Conservation (phyloP, 2,113 vertebrate genomes). For the Oryzias woworae region DNA sequence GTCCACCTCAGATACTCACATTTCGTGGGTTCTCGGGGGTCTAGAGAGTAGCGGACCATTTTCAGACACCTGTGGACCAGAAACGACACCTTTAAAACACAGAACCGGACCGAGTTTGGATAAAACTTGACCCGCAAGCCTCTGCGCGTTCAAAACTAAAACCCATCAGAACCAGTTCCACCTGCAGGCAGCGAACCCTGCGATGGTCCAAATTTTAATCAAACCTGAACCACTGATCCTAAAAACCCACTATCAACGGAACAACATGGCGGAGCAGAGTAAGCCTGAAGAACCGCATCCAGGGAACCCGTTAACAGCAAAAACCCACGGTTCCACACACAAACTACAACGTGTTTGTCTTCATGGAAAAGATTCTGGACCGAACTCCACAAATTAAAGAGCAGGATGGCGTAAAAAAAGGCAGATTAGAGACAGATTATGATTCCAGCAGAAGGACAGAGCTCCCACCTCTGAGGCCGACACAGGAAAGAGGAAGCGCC, state of each 20-base stretch:
- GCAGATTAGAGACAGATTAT: constrained; percentile 49
- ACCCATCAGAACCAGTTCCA: too few relatives aligned
- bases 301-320: rapidly evolving
- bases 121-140: too few relatives aligned
- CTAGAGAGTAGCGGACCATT: constrained; percentile 98
- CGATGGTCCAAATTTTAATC: too few relatives aligned
- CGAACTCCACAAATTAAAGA: rapidly evolving
- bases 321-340: not conserved
- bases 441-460: rapidly evolving
- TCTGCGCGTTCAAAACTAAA: too few relatives aligned
- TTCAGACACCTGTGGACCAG: constrained; percentile 64
- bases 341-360: rapidly evolving
- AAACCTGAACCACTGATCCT: too few relatives aligned
- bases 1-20: constrained; percentile 79
- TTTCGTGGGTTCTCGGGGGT: constrained; percentile 97
- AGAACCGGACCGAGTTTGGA: too few relatives aligned
- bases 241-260: not conserved
- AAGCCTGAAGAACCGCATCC: not conserved
- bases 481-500: constrained; percentile 80
- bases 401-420: constrained; percentile 59
- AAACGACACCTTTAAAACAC: not conserved
- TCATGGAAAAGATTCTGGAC: rapidly evolving
- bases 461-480: constrained; percentile 75
- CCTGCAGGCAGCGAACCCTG: too few relatives aligned
- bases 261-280: constrained; percentile 55